Percentiles rank a stretch among this genome's conserved stretches.
phyloP scores from a whole-genome alignment of 2,888 invertebrate species.

The Fragum whitleyi region DNA sequence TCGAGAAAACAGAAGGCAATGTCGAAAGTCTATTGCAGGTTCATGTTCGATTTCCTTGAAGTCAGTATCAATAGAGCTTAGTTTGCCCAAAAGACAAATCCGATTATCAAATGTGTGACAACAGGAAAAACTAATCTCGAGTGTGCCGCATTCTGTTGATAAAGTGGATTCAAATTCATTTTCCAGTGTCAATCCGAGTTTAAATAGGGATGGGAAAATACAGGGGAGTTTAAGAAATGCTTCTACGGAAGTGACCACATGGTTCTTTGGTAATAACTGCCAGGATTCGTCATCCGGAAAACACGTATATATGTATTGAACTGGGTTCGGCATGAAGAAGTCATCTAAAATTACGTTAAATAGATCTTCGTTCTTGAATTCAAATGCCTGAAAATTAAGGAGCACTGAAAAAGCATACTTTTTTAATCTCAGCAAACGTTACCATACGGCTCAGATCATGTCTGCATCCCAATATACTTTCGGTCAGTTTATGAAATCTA shows the following conservation, averaged over 20 bases:
- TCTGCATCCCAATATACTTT: too few relatives aligned
- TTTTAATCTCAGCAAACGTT: too few relatives aligned
- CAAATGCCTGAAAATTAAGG: background rate
- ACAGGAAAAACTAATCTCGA: background rate
- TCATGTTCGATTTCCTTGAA: too few relatives aligned
- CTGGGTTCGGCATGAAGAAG: conserved; percentile 60
- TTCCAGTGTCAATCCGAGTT: conserved; percentile 45
- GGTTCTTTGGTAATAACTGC: conserved; percentile 42
- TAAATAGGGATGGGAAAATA: conserved; percentile 54
- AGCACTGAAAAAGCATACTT: too few relatives aligned
- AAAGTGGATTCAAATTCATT: conserved; percentile 31
- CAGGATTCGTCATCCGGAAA: conserved; percentile 51
- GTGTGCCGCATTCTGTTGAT: background rate
- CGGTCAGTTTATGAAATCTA: too few relatives aligned
- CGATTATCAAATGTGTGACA: background rate
- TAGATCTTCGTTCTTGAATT: conserved; percentile 9
- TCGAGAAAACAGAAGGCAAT: conserved; percentile 39
- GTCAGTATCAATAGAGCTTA: background rate
- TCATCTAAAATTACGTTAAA: conserved; percentile 45
- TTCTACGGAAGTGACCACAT: conserved; percentile 33
- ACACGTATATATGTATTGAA: conserved; percentile 39
- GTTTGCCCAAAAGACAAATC: background rate
- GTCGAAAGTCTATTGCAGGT: conserved; percentile 31
- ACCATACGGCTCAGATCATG: too few relatives aligned
- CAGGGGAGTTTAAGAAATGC: conserved; percentile 49